Percentiles rank a stretch among this genome's conserved stretches.
phyloP scores from a whole-genome alignment of 2,113 vertebrate species.

The Larimichthys crocea region DNA sequence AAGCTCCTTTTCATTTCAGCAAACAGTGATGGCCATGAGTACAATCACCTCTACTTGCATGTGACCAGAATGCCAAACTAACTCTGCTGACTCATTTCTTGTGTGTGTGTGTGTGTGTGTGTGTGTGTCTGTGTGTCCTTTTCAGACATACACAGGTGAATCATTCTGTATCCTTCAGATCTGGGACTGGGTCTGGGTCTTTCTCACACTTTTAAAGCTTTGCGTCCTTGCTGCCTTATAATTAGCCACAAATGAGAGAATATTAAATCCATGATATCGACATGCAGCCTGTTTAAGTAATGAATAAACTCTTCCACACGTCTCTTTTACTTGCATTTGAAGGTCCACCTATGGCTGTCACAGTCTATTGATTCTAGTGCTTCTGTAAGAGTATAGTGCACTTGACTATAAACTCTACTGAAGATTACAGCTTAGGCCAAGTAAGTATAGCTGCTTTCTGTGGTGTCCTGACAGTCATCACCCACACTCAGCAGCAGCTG shows the following conservation, averaged over 20 bases:
- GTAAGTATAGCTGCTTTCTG: constrained; percentile 35
- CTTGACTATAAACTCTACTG: constrained; percentile 8
- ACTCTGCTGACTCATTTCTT: constrained; percentile 1
- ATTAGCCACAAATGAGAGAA: neutral
- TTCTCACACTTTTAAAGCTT: neutral
- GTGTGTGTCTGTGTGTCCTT: constrained; percentile 7
- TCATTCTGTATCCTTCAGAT: neutral
- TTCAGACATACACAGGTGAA: neutral
- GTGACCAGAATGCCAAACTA: constrained; percentile 34
- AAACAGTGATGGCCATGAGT: constrained; percentile 23
- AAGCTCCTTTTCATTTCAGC: constrained; percentile 10
- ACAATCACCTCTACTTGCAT: constrained; percentile 25
- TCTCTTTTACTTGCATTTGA: neutral
- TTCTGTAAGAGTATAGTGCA: neutral
- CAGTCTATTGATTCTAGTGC: neutral
- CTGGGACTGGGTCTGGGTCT: neutral
- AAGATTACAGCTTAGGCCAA: constrained; percentile 31
- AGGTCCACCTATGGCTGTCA: neutral
- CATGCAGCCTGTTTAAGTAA: neutral
- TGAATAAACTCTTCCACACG: neutral
- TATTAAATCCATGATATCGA: neutral
- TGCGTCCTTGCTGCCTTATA: neutral
- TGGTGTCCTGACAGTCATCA: constrained; percentile 32
- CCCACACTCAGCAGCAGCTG: constrained; percentile 18
- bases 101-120: neutral